Conservation (phyloP, 2,113 vertebrate genomes). For the Rhabdornis inornatus region DNA sequence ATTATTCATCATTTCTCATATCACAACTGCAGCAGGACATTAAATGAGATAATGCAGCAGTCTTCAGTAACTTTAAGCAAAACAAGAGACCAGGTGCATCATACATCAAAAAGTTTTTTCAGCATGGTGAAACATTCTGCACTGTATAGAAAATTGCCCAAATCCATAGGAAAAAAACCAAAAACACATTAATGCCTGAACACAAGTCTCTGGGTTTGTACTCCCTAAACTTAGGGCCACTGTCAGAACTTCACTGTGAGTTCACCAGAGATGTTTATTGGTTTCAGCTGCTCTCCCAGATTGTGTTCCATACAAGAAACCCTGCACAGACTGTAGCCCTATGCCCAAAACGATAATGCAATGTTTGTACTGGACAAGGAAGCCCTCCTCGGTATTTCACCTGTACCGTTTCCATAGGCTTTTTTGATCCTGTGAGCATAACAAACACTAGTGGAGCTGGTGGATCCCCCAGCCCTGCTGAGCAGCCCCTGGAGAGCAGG, state of each 20-base stretch:
- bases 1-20: neutral
- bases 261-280: neutral
- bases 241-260: neutral
- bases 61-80: neutral
- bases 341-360: neutral
- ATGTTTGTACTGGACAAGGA: too few species aligned
- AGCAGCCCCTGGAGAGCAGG: too few species aligned
- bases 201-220: neutral
- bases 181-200: neutral
- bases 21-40: neutral
- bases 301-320: neutral
- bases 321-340: neutral
- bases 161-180: neutral
- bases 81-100: neutral
- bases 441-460: rapidly evolving
- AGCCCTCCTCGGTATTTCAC: neutral
- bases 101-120: neutral
- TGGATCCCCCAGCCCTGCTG: rapidly evolving
- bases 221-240: neutral
- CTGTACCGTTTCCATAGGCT: neutral
- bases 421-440: rapidly evolving
- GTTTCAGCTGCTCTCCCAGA: neutral
- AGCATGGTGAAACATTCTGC: neutral
- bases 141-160: neutral
- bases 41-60: neutral